phyloP scores from a whole-genome alignment of 2,888 invertebrate species.

The Hirtodrosophila trivittata region DNA sequence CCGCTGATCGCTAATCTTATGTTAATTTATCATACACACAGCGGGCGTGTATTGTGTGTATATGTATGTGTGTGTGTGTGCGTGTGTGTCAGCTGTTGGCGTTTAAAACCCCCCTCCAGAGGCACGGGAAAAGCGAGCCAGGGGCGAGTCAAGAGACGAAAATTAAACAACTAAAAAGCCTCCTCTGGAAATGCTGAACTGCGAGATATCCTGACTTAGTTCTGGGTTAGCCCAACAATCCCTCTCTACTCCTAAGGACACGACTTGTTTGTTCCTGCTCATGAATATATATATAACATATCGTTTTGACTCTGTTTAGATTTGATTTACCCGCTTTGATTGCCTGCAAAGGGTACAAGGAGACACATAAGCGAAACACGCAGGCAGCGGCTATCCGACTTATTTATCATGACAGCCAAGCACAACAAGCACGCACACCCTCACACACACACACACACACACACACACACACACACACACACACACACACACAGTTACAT shows the following conservation, averaged over 20 bases:
- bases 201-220: no score
- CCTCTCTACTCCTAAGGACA: no score
- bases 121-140: not conserved
- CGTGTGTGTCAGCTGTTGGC: slow-evolving; percentile 57
- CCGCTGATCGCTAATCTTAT: slow-evolving; percentile 73
- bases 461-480: slow-evolving; percentile 3
- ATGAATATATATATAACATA: no score
- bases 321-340: no score
- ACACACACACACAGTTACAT: not conserved
- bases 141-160: no score
- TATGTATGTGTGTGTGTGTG: slow-evolving; percentile 6
- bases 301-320: no score
- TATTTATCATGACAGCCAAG: slow-evolving; percentile 61
- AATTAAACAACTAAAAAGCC: no score
- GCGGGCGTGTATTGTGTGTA: slow-evolving; percentile 17
- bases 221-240: no score
- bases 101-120: slow-evolving; percentile 38
- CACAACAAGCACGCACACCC: slow-evolving; percentile 27
- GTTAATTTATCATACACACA: slow-evolving; percentile 72
- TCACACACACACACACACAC: slow-evolving; percentile 16
- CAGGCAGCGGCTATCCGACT: slow-evolving; percentile 49
- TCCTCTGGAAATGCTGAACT: no score
- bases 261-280: no score
- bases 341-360: not conserved
- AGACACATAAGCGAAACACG: slow-evolving; percentile 55